Base-by-base conservation (phyloP, 2,113 vertebrate genomes). In the Hymenochirus boettgeri region DNA sequence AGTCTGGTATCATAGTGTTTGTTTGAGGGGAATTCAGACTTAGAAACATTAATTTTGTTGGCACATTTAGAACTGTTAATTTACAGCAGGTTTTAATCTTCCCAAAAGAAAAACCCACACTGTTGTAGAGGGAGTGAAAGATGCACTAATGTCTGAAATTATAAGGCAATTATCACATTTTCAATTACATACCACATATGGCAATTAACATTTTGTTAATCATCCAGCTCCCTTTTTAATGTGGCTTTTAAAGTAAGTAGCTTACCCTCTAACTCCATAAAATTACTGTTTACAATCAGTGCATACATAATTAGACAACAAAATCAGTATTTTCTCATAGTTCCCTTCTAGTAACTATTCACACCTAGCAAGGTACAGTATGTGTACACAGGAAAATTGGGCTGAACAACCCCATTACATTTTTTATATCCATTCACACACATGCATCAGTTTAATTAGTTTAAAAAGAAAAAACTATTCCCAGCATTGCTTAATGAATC, bases 141-240 rank as follows among this genome's bases (percentile, higher is more conserved):
- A 75, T 65, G 11, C 65, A 37, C n/a, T 78, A 81, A 77, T 75
- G 39, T 55, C 37, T 78, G 69, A 80, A 84, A 77, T 74, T 75
- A 70, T 33, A 70, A 73, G 65, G 61, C 10, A 76, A 61, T 76
- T 76, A 78, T 74, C 60, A 74, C 26, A 69, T 80, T 84, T 81
- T 77, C 70, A 75, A 72, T 75, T 76, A 73, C 0, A 3, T 73
- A 71, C 15, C 54, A 25, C 18, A 71, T 76, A 77, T 80, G 45
- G 62, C 46, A 82, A 74, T 76, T 81, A 80, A 72, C 12, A 77
- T 76, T 80, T 79, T 80, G 63, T 69, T 80, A 80, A 78, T 81
- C 53, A 77, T 60, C 31, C 58, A 39, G 22, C 72, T 74, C 19
- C 11, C 25, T 33, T 73, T 78, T 84, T 42, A 77, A 71, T 46